phyloP scores from a whole-genome alignment of 2,888 invertebrate genomes.

The Argyresthia albistria region DNA sequence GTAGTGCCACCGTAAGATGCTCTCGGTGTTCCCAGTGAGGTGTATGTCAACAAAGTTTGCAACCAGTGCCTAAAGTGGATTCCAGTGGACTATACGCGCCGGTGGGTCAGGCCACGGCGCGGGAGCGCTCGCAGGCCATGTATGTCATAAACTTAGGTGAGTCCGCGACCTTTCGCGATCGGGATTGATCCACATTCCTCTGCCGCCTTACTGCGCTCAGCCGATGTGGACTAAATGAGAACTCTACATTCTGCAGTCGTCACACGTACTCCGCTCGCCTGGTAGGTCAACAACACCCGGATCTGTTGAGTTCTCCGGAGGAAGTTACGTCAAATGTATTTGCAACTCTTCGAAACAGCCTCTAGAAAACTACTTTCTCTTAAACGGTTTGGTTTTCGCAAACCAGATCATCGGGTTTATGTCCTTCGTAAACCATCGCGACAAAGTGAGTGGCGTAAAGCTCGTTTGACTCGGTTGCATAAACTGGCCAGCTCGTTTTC shows the following conservation, averaged over 20 bases:
- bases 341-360: constrained; percentile 18
- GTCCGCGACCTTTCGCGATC: constrained; percentile 44
- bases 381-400: constrained; percentile 6
- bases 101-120: constrained; percentile 66
- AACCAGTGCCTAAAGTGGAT: constrained; percentile 62
- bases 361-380: constrained; percentile 39
- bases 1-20: constrained; percentile 46
- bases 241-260: background rate
- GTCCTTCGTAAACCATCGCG: constrained; percentile 8
- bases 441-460: constrained; percentile 12
- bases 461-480: constrained; percentile 24
- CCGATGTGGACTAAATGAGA: constrained; percentile 34
- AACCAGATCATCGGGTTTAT: constrained; percentile 9
- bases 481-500: constrained; percentile 47
- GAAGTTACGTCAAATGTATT: constrained; percentile 14
- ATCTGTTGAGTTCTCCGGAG: background rate
- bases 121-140: constrained; percentile 71
- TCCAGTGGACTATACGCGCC: constrained; percentile 65
- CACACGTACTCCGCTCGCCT: too few relatives aligned
- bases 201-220: constrained; percentile 19
- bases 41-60: constrained; percentile 40
- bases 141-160: constrained; percentile 73
- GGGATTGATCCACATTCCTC: constrained; percentile 37
- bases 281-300: background rate
- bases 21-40: constrained; percentile 55